Percentiles rank a stretch among this genome's conserved stretches.
These are phyloP conservation scores for Sthenelais limicola DNA, from an alignment of 2,888 invertebrate species.

Conservation along the genomic window DNA sequence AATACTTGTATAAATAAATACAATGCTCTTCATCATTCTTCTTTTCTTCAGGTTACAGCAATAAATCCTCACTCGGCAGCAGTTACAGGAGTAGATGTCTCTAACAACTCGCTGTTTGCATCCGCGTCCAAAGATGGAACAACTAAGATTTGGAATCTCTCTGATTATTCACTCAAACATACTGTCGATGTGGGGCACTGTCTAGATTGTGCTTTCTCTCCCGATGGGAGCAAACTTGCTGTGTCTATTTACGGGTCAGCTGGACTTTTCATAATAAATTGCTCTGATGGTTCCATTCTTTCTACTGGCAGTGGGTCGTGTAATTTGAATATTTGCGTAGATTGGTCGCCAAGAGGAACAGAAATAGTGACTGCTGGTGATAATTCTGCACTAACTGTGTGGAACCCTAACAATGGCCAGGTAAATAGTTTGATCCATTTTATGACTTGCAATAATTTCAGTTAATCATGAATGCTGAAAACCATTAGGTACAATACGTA, in stretches of 20 bases:
- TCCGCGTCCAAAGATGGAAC: slow-evolving; percentile 41
- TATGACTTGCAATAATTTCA: too few species aligned
- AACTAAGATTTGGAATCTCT: slow-evolving; percentile 28
- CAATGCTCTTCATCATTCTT: too few species aligned
- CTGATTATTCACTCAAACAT: slow-evolving; percentile 6
- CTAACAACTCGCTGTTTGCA: slow-evolving; percentile 31
- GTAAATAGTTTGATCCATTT: too few species aligned
- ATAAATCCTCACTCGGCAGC: slow-evolving; percentile 29
- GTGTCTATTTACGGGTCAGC: slow-evolving; percentile 24
- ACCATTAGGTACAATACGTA: too few species aligned
- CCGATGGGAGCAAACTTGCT: slow-evolving; percentile 35
- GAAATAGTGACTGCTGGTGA: slow-evolving; percentile 43
- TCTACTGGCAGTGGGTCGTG: neutral
- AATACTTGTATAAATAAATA: too few species aligned
- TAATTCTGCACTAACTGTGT: slow-evolving; percentile 41
- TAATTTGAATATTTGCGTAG: slow-evolving; percentile 25
- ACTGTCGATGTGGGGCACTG: neutral
- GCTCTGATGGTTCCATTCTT: slow-evolving; percentile 17
- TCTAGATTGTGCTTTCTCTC: slow-evolving; percentile 34
- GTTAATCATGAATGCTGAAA: too few species aligned
- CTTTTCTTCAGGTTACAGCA: too few species aligned
- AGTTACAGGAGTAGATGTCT: slow-evolving; percentile 40
- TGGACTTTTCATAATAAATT: slow-evolving; percentile 26
- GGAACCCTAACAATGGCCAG: slow-evolving; percentile 26
- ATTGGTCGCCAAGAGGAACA: slow-evolving; percentile 31